Base-by-base conservation (phyloP, 2,888 invertebrate species). In the Dichetophora obliterata region DNA sequence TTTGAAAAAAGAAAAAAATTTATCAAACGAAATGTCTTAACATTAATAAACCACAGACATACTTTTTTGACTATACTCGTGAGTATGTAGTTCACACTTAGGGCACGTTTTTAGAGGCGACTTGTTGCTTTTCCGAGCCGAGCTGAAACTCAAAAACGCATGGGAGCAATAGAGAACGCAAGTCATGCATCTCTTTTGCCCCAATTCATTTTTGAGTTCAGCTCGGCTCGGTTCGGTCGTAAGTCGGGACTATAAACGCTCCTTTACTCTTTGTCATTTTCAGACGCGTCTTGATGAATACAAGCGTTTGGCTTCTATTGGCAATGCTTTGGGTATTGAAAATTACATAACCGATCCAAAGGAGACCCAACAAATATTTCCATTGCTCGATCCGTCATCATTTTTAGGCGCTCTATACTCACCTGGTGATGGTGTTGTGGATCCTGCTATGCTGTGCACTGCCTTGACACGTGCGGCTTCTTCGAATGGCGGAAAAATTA, bases 281-380 rank as follows among this genome's bases (percentile, higher is more conserved):
- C 86, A 95, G 93, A 92, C 93, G 77, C 91, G 97, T 71, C 90
- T 96, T 80, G 93, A 95, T 87, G 97, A 97, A 90, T 97, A 96
- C 87, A 92, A 93, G 87, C 91, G 96, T 31, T 89, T 96, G 50
- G 92, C 94, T 73, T 95, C 95, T 0, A 89, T 94, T n/a, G 96
- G 96, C 0, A 94, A 94, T 84, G 93, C 93, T 3, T 92, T 95
- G 87, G 94, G 93, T 0, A 92, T 96, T 73, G 94, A 95, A 70
- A 95, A 95, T 77, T 90, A 93, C 82, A 90, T 96, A 14, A 87
- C 97, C 54, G 90, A 91, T 14, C 93, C 96, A 0, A 87, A 90
- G 14, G 96, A 96, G 84, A 94, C 96, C 0, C 92, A 93, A 85
- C 92, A 94, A 83, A 84, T 95, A 14, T 95, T 95, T 84, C 95